Evolutionary conservation across 2,888 invertebrate genomes (phyloP), one percentile per base, ranked within the genome.

Genomic region (Blastobasis lacticolella): DNA sequence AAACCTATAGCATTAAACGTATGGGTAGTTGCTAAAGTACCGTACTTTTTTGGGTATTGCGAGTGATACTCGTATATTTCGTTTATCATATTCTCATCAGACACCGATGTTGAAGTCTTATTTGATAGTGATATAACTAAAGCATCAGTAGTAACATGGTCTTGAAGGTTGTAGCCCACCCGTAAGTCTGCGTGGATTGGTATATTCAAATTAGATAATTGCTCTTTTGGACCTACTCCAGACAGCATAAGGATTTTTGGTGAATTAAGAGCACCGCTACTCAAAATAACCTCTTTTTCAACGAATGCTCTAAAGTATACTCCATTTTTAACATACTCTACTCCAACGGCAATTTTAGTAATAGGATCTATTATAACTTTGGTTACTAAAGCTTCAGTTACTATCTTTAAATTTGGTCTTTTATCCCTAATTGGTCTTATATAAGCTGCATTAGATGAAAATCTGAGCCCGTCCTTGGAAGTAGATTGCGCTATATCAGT

Each of bases 151-250:
- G 94, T 93, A 0, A 93, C 88, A 66, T 95, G 94, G 66, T 94
- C 93, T 66, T 94, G 94, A 1, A 95, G 79, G 72, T 95, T 95
- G 58, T 89, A 81, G 0, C 95, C 94, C 0, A 95, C 94, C 47
- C 90, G 90, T 48, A 94, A 78, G 75, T 94, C 89, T 46, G 90
- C 81, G 5, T 93, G 69, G 0, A 93, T 87, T 2, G 88, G 78
- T 49, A 92, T 91, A 41, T 84, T 78, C 6, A 89, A 66, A 52
- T 72, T 72, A 53, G 80, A 62, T 10, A 92, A 73, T 56, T 91
- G 89, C 38, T 86, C 75, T 57, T 80, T 81, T 0, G 92, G 92
- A 5, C 93, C 93, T 37, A 95, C 81, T 4, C 92, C 92, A 49
- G 92, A 92, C 9, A 92, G 63, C 91, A 92, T 91, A 0, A 92